These are phyloP conservation scores for Myanophis thanlyinensis DNA, from an alignment of 2,113 vertebrate genomes.

Conservation along the genomic window DNA sequence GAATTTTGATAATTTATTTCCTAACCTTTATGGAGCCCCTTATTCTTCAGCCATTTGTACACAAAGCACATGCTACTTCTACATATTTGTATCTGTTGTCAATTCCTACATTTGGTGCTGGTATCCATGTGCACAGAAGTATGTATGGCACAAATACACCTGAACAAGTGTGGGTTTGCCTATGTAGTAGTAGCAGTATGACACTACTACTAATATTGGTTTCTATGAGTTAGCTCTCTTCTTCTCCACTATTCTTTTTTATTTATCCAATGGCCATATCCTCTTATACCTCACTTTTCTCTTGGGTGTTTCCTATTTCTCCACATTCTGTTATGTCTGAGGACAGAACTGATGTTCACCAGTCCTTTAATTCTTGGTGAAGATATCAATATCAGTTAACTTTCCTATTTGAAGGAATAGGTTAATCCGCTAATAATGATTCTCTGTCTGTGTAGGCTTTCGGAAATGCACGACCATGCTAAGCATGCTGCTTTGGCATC, in stretches of 20 bases:
- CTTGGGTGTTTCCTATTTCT: neutral
- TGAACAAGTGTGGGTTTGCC: neutral
- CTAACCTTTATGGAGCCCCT: neutral
- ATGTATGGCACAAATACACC: neutral
- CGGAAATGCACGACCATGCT: neutral
- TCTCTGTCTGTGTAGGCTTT: neutral
- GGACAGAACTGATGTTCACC: neutral
- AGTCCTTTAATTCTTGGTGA: neutral
- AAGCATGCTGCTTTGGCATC: neutral
- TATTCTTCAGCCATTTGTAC: neutral
- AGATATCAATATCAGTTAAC: neutral
- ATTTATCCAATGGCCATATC: neutral
- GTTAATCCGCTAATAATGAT: neutral
- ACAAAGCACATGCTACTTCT: neutral
- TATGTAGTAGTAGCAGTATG: neutral
- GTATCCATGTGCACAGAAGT: neutral
- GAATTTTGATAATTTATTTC: neutral
- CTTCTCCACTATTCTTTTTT: neutral
- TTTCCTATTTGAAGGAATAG: neutral
- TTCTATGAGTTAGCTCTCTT: neutral
- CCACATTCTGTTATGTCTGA: neutral
- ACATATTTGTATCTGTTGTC: neutral
- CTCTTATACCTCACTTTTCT: neutral
- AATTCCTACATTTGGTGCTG: no score
- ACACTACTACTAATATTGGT: neutral